These are phyloP conservation scores for Cyprinodon variegatus DNA, from an alignment of 2,113 vertebrate genomes.

Conservation along the genomic window DNA sequence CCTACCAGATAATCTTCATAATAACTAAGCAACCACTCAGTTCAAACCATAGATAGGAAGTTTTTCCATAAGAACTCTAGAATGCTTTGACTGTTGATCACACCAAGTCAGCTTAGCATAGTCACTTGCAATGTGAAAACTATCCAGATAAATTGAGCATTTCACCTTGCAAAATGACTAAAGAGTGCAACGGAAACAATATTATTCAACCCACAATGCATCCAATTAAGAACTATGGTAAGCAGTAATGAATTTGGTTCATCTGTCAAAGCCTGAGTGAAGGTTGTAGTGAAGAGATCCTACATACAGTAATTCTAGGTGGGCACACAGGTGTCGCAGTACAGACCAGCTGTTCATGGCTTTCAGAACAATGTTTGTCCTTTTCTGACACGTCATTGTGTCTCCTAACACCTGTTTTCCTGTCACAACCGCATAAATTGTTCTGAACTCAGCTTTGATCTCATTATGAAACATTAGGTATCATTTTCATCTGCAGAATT, in stretches of 20 bases:
- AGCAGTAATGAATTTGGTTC: slow-evolving; percentile 27
- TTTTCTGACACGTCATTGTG: slow-evolving; percentile 66
- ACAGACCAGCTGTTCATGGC: slow-evolving; percentile 69
- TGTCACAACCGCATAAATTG: slow-evolving; percentile 56
- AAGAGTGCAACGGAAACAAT: slow-evolving; percentile 7
- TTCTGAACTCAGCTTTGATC: slow-evolving; percentile 47
- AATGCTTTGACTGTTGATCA: not conserved
- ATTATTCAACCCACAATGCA: not conserved
- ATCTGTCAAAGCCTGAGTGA: slow-evolving; percentile 64
- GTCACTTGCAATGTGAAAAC: slow-evolving; percentile 11
- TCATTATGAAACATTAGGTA: slow-evolving; percentile 44
- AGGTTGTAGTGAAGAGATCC: slow-evolving; percentile 55
- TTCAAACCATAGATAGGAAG: slow-evolving; percentile 3
- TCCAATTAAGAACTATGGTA: not conserved
- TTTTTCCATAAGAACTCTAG: slow-evolving; percentile 7
- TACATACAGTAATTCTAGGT: slow-evolving; percentile 40
- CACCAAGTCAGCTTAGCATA: slow-evolving; percentile 4
- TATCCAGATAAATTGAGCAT: slow-evolving; percentile 2
- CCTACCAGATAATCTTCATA: slow-evolving; percentile 36
- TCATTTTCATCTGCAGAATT: slow-evolving; percentile 9
- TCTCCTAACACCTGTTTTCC: slow-evolving; percentile 71
- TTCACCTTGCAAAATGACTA: slow-evolving; percentile 38
- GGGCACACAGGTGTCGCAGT: slow-evolving; percentile 58
- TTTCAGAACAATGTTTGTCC: slow-evolving; percentile 74
- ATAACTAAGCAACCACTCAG: slow-evolving; percentile 51